Evolutionary conservation across 2,797 vertebrate species (phyloP).

Genomic region (Oceanodroma leucorhoa): DNA sequence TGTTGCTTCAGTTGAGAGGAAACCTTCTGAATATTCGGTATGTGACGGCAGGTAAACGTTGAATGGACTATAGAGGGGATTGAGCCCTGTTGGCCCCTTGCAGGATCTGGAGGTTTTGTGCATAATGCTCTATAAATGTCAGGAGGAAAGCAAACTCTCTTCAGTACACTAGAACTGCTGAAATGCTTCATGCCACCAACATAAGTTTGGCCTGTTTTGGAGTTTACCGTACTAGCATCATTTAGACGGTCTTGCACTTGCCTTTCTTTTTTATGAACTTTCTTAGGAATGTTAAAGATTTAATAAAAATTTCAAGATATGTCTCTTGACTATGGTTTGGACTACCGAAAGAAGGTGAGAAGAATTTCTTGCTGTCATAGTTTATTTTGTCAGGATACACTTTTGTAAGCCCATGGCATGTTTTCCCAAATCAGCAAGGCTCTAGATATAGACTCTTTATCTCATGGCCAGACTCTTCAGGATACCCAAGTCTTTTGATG

Average conservation of each 20-base stretch:
- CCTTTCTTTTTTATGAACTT: not conserved
- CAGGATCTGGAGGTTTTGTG: not conserved
- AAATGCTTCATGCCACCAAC: not conserved
- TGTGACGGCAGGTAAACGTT: not conserved
- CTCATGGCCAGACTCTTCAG: not conserved
- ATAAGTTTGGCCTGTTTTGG: not conserved
- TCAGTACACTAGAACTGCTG: not conserved
- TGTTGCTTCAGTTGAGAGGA: not conserved
- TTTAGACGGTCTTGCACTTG: not conserved
- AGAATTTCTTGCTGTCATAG: not conserved
- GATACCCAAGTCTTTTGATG: not conserved
- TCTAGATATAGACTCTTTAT: not conserved
- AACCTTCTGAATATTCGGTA: not conserved
- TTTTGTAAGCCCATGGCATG: not conserved
- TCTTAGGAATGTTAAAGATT: not conserved
- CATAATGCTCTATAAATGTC: not conserved
- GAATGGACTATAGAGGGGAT: not conserved
- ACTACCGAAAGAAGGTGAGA: not conserved
- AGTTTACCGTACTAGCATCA: accelerated
- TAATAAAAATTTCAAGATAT: not conserved
- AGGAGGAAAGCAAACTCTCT: not conserved
- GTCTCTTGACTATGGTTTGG: not conserved
- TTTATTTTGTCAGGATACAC: not conserved
- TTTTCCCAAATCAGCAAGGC: not conserved
- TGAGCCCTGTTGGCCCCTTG: not conserved